Percentiles rank a stretch among this genome's conserved stretches.
phyloP scores from a whole-genome alignment of 2,888 invertebrate species.

The Meandrusa payeni region DNA sequence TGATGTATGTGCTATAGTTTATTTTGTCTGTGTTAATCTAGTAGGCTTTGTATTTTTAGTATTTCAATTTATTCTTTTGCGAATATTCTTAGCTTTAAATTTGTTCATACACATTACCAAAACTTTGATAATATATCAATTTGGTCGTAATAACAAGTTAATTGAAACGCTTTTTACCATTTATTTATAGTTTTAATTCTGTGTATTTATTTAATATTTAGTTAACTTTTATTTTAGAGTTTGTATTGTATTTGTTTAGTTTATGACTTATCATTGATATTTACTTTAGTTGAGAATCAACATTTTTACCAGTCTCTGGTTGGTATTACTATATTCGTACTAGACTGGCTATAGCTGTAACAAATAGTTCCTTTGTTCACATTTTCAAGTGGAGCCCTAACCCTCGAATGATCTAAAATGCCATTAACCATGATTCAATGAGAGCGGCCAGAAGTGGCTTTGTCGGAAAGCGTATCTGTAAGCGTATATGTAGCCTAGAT shows the following conservation, averaged over 20 bases:
- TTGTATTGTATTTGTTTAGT: no score
- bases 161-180: neutral
- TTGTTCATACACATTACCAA: slow-evolving; percentile 7
- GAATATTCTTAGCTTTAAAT: neutral
- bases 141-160: slow-evolving; percentile 10
- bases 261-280: no score
- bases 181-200: slow-evolving; percentile 3
- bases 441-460: neutral
- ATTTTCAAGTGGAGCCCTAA: neutral
- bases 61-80: neutral
- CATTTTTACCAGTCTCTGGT: no score
- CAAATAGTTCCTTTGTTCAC: neutral
- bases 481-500: slow-evolving; percentile 37
- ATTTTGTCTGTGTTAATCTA: neutral
- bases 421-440: slow-evolving; percentile 10
- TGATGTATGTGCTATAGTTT: no score
- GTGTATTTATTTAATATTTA: slow-evolving; percentile 14
- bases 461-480: neutral
- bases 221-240: slow-evolving; percentile 6
- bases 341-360: neutral
- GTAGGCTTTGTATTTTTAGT: neutral
- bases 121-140: neutral
- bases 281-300: no score
- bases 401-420: neutral
- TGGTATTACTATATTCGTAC: no score